Conservation (phyloP, 1,140 invertebrate genomes). For the Pseudomyrmex gracilis region DNA sequence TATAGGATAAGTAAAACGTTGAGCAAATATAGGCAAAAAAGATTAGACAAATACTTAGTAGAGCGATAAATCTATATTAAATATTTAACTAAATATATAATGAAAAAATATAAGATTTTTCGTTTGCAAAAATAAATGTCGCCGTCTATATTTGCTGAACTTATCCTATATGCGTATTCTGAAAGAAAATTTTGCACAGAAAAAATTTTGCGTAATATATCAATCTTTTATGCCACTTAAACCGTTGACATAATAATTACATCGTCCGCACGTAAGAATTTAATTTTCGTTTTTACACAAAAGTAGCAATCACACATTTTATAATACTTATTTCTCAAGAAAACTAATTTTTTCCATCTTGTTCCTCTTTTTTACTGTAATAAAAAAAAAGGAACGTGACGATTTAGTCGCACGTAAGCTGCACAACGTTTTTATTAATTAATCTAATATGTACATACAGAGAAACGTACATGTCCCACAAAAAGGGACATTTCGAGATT, state of each 20-base stretch:
- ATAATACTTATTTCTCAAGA: background rate
- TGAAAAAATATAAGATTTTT: no score
- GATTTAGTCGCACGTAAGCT: conserved; percentile 23
- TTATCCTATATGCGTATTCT: background rate
- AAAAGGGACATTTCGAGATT: conserved; percentile 35
- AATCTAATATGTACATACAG: conserved; percentile 71
- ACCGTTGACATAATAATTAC: conserved; percentile 8
- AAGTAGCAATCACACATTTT: background rate
- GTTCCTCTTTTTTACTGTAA: background rate
- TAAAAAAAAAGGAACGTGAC: conserved; percentile 4
- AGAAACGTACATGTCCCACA: conserved; percentile 41
- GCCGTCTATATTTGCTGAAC: no score
- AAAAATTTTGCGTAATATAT: background rate
- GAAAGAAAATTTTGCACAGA: background rate
- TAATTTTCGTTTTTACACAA: background rate
- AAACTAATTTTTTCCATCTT: conserved; percentile 1
- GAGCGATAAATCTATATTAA: no score
- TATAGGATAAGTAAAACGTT: no score
- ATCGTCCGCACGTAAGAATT: no score
- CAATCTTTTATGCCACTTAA: conserved; percentile 2
- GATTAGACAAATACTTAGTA: no score
- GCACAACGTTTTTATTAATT: conserved; percentile 65
- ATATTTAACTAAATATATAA: no score
- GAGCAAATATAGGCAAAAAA: no score
- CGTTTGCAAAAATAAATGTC: no score